Percentiles rank a stretch among this genome's conserved stretches.
Evolutionary conservation across 2,113 vertebrate species (phyloP).

Genomic region (Copsychus sechellarum): DNA sequence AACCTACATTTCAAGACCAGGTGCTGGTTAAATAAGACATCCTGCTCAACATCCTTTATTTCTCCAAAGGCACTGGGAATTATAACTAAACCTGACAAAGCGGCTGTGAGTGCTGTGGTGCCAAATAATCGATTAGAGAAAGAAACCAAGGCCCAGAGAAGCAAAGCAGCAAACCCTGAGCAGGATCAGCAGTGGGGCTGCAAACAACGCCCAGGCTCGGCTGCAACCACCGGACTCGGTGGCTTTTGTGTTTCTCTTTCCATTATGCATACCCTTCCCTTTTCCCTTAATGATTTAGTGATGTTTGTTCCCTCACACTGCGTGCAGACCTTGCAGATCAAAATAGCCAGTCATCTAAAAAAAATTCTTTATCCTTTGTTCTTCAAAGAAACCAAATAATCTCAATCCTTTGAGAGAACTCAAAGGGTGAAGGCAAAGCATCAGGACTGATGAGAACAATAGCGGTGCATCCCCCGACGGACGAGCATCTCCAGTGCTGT

Average conservation of each 20-base stretch:
- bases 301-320: conserved; percentile 74
- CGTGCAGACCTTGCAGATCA: conserved; percentile 67
- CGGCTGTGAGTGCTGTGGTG: not conserved
- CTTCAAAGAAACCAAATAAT: conserved; percentile 75
- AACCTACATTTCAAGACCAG: not conserved
- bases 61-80: not conserved
- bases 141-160: not conserved
- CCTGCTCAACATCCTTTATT: rapidly evolving
- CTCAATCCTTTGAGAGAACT: conserved; percentile 72
- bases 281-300: conserved; percentile 71
- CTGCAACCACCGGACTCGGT: not conserved
- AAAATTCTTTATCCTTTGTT: conserved; percentile 68
- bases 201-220: not conserved
- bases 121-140: not conserved
- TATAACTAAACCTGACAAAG: not conserved
- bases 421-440: conserved; percentile 74
- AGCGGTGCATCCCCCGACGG: conserved; percentile 50
- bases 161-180: not conserved
- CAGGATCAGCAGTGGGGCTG: not conserved
- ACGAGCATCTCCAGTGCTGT: conserved; percentile 44
- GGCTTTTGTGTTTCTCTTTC: conserved; percentile 63
- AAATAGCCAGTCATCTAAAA: conserved; percentile 74
- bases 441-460: conserved; percentile 68
- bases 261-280: conserved; percentile 69
- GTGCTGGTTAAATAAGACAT: not conserved